These are phyloP conservation scores for Rhagoletis zephyria DNA, from an alignment of 1,140 invertebrate species.

Conservation along the genomic window DNA sequence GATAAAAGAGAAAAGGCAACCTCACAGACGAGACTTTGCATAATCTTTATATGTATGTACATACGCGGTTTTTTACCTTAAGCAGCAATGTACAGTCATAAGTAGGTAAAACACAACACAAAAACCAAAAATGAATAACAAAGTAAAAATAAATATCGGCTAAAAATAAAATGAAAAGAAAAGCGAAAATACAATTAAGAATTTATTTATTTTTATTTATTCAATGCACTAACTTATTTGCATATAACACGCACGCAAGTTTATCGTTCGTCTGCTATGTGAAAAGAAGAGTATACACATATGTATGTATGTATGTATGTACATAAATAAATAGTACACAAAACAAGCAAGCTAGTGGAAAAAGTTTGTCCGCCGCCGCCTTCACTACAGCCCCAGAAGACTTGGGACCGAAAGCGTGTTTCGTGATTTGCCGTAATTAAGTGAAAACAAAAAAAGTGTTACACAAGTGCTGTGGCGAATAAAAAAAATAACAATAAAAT, in stretches of 20 bases:
- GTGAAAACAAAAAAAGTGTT: slow-evolving; percentile 29
- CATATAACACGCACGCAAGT: slow-evolving; percentile 29
- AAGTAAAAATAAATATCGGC: slow-evolving; percentile 9
- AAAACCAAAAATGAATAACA: background rate
- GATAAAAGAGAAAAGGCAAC: too few species aligned
- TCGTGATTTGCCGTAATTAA: slow-evolving; percentile 31
- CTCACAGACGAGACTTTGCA: too few species aligned
- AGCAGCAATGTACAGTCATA: background rate
- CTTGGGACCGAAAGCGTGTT: slow-evolving; percentile 12
- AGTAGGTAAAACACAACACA: background rate
- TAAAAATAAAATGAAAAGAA: slow-evolving; percentile 19
- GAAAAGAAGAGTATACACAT: background rate
- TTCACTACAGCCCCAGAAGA: background rate
- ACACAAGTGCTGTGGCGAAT: background rate
- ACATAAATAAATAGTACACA: background rate
- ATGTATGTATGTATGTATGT: background rate
- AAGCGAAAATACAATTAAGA: background rate
- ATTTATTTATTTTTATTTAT: background rate
- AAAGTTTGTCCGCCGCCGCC: background rate
- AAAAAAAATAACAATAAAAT: slow-evolving; percentile 25
- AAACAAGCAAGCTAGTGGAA: background rate
- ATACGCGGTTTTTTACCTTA: too few species aligned
- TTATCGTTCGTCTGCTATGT: slow-evolving; percentile 1
- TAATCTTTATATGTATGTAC: too few species aligned
- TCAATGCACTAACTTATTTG: slow-evolving; percentile 19